These are phyloP conservation scores for Ara ararauna DNA, from an alignment of 2,797 vertebrate species.

Conservation along the genomic window DNA sequence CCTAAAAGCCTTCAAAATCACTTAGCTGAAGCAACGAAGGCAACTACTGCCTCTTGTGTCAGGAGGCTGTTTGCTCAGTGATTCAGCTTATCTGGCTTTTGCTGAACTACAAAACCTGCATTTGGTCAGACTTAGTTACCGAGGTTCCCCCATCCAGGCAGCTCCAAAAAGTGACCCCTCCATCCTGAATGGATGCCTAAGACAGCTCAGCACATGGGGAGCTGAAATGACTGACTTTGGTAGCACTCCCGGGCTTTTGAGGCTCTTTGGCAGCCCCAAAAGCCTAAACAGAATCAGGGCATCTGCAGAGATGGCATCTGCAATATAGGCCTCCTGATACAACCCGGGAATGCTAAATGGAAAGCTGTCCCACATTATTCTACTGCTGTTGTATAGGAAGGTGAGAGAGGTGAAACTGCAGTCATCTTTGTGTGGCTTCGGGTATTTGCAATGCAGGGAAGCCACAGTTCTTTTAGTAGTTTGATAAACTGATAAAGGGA, in stretches of 20 bases:
- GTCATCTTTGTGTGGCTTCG: fast-evolving
- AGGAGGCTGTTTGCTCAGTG: not conserved
- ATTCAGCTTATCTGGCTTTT: not conserved
- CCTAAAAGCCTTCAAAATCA: not conserved
- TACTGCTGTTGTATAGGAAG: not conserved
- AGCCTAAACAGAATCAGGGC: not conserved
- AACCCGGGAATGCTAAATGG: not conserved
- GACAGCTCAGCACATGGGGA: not conserved
- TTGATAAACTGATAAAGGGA: not conserved
- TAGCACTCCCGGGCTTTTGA: not conserved
- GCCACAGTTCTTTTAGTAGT: not conserved
- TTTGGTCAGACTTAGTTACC: not conserved
- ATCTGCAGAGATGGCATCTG: not conserved
- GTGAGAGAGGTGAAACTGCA: not conserved
- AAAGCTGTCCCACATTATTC: not conserved
- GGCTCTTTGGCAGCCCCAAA: not conserved
- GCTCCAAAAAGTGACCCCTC: not conserved
- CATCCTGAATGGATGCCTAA: not conserved
- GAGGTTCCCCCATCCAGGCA: not conserved
- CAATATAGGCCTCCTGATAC: not conserved
- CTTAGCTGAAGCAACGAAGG: not conserved
- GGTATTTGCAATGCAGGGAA: not conserved
- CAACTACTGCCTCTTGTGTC: not conserved
- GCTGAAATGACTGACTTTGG: not conserved
- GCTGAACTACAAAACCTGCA: not conserved